A percentile compares a stretch with the other conserved stretches of the same genome.
Conservation (phyloP, 2,888 invertebrate genomes). For the Troides helena region DNA sequence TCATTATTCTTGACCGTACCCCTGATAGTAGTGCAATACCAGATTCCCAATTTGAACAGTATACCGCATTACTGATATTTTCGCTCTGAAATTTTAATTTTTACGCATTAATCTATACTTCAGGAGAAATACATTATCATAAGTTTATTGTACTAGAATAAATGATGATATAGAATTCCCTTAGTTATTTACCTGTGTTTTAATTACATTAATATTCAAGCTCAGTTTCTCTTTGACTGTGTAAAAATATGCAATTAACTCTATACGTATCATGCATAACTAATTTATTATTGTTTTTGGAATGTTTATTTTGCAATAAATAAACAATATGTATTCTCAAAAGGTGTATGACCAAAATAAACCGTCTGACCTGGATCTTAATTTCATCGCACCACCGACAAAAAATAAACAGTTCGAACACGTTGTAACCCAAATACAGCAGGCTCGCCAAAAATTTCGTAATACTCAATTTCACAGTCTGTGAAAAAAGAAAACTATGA, state of each 20-base stretch:
- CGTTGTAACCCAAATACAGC: slow-evolving; percentile 59
- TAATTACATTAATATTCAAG: too few species aligned
- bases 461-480: slow-evolving; percentile 52
- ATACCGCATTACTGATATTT: slow-evolving; percentile 36
- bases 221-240: too few species aligned
- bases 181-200: too few species aligned
- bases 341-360: slow-evolving; percentile 11
- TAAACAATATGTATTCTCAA: background rate
- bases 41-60: slow-evolving; percentile 37
- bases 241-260: background rate
- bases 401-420: slow-evolving; percentile 60
- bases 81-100: slow-evolving; percentile 32
- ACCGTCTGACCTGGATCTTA: slow-evolving; percentile 51
- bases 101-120: too few species aligned
- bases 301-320: background rate
- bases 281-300: background rate
- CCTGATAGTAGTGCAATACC: slow-evolving; percentile 29
- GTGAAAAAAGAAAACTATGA: slow-evolving; percentile 33
- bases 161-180: too few species aligned
- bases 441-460: slow-evolving; percentile 58
- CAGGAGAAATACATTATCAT: too few species aligned
- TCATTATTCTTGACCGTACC: slow-evolving; percentile 32
- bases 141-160: too few species aligned
- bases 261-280: background rate
- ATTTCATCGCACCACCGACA: slow-evolving; percentile 72